Conservation (phyloP, 2,113 vertebrate genomes). For the Cygnus atratus region DNA sequence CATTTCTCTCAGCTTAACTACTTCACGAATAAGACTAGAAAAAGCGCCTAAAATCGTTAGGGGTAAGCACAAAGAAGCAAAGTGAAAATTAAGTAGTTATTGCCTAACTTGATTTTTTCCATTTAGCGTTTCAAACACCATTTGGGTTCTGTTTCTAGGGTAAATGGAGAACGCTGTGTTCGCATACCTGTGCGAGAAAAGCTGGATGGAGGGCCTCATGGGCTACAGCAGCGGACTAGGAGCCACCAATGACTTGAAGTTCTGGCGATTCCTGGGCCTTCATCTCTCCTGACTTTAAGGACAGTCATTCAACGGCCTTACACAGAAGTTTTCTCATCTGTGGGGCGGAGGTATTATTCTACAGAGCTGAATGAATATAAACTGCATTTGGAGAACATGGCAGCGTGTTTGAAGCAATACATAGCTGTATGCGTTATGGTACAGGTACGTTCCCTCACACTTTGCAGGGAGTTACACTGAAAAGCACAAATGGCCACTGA, state of each 20-base stretch:
- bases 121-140: not conserved
- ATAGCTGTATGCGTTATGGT: fast-evolving
- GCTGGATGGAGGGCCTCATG: not conserved
- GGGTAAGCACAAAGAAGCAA: not conserved
- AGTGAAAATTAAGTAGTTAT: not conserved
- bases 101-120: not conserved
- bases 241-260: not conserved
- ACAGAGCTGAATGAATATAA: not conserved
- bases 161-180: not conserved
- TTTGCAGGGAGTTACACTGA: fast-evolving
- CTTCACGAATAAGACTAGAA: not conserved
- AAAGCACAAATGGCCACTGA: not conserved
- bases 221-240: not conserved
- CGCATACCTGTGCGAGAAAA: fast-evolving
- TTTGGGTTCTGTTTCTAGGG: not conserved
- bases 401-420: not conserved
- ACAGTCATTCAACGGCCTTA: not conserved
- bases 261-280: not conserved
- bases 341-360: not conserved
- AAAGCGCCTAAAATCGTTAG: not conserved
- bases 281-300: not conserved
- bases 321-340: not conserved
- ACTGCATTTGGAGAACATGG: not conserved
- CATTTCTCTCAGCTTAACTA: fast-evolving
- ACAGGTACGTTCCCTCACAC: not conserved